Evolutionary conservation across 2,113 vertebrate species (phyloP), one percentile per base, ranked within the genome.

Genomic region (Melierax canorus): DNA sequence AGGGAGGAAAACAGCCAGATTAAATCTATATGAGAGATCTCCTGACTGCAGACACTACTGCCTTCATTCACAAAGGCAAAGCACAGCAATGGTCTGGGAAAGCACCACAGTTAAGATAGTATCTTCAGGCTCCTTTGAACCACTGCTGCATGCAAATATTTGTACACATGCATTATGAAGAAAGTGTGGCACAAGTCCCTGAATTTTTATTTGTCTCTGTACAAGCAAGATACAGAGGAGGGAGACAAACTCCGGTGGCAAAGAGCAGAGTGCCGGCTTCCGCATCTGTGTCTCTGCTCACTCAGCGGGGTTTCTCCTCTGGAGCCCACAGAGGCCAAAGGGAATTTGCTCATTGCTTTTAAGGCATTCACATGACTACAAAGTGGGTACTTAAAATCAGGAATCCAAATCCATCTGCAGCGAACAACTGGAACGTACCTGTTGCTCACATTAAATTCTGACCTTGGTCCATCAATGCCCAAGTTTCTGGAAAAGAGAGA

Each of bases 111-210:
- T 95, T 97, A 92, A 97, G 96, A 97, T 95, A 46, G 55, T 43
- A 95, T 97, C 91, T 95, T 67, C 81, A 80, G 87, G 94, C 91
- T 96, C 91, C 94, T 97, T 96, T 97, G 95, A 97, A 97, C 84
- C 50, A 15, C 85, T 88, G 87, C 91, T 94, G 95, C 96, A 97
- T 92, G 94, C 92, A 96, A 97, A 96, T 96, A 90, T 96, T 97
- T 96, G 94, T 92, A 96, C 67, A 92, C 83, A 95, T 50, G 91
- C 74, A 76, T 92, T 92, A 95, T 55, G 91, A 94, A 95, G 84
- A 87, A 91, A 97, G 84, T 26, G 89, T 88, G 93, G 93, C 84
- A 95, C 89, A 76, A 91, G 63, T 83, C 86, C 71, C 92, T 92
- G 91, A 72, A 79, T 95, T 93, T 91, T 91, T 32, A 87, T 94